Base-by-base conservation (phyloP, 1,140 invertebrate species). In the Neocloeon triangulifer region DNA sequence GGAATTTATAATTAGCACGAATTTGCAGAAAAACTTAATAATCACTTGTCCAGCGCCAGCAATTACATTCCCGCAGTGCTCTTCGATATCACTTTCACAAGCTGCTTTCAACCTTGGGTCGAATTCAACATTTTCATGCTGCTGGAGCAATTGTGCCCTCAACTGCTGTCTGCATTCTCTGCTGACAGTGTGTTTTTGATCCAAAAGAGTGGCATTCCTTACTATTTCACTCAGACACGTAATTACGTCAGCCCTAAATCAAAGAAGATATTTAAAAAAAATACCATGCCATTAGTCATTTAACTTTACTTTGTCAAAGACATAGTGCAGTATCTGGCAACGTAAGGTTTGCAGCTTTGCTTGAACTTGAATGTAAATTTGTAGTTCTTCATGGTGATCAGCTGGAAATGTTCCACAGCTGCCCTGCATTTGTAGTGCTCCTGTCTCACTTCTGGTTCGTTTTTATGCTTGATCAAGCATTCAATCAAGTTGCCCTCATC, bases 321-420 rank as follows among this genome's bases (percentile, higher is more conserved):
- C 39, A 60, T 57, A 5, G 64, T 61, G 55, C 91, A 97, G 50
- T 73, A 74, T 39, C 70, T 60, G 28, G 71, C 58, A 1, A 92
- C 88, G 54, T 81, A 71, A 7, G 64, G 62, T 43, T 77, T 73
- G 45, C 92, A 98, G 1, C 85, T 78, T 47, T 88, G 71, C 55
- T 94, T 94, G 50, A 98, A 97, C 50, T 88, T 89, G 42, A 76
- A 80, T 14, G 76, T 88, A 51, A 97, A 97, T 45, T 73, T 73
- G 50, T 88, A 94, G 56, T 91, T 84, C 52, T 94, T 88, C 35
- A 96, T 52, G 5, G 82, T 78, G 29, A 94, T 79, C 25, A 92
- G 56, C 55, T 88, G 80, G 46, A 81, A 76, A 59, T 97, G 91
- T 54, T 97, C 89, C 17, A 98, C 76, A 35, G 85, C 85, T 16